A percentile compares a stretch with the other conserved stretches of the same genome.
These are phyloP conservation scores for Cairina moschata DNA, from an alignment of 2,113 vertebrate genomes.

Conservation along the genomic window DNA sequence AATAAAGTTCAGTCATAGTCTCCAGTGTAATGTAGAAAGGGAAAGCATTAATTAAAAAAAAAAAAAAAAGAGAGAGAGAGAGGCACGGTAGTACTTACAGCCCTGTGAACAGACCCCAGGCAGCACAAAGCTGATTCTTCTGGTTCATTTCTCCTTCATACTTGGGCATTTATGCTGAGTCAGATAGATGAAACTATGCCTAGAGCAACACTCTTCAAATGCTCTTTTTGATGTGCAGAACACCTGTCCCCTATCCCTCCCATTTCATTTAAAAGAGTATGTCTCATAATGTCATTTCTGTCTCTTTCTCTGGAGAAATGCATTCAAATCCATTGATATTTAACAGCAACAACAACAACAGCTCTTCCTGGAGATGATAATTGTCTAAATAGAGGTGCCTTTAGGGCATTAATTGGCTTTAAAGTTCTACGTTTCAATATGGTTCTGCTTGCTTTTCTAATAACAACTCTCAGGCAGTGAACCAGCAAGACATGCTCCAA, in stretches of 20 bases:
- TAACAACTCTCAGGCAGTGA: not conserved
- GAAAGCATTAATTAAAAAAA: constrained; percentile 42
- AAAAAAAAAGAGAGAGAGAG: not conserved
- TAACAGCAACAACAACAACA: not conserved
- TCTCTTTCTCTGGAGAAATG: not conserved
- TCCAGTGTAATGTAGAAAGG: constrained; percentile 7
- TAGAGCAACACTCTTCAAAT: not conserved
- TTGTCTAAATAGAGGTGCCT: not conserved
- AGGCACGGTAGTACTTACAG: not conserved
- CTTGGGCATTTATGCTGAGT: constrained; percentile 18
- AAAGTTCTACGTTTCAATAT: not conserved
- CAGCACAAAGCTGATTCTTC: not conserved
- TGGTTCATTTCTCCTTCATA: constrained; percentile 16
- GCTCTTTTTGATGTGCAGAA: not conserved
- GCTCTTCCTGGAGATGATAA: not conserved
- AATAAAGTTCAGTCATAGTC: constrained; percentile 20
- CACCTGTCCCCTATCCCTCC: not conserved
- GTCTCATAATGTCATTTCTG: not conserved
- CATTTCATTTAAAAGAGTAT: not conserved
- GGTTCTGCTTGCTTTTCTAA: not conserved
- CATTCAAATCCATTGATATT: not conserved
- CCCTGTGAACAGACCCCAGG: not conserved
- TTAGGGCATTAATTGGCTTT: not conserved
- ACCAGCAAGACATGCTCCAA: not conserved
- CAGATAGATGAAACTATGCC: not conserved